Percentiles rank a stretch among this genome's conserved stretches.
These are phyloP conservation scores for Ramazzottius varieornatus DNA, from an alignment of 2,888 invertebrate species.

Conservation along the genomic window DNA sequence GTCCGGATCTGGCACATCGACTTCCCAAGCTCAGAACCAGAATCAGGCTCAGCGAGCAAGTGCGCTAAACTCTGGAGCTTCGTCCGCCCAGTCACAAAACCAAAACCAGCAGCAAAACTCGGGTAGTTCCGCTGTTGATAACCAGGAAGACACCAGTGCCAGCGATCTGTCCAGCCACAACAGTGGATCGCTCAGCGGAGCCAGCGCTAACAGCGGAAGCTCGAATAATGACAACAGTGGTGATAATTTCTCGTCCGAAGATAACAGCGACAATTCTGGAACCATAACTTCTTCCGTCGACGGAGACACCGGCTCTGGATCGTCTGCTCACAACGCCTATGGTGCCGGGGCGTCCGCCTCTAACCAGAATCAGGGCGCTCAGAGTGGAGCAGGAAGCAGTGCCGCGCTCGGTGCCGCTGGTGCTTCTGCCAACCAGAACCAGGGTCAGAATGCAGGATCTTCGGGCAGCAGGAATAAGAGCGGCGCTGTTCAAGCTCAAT, in stretches of 20 bases:
- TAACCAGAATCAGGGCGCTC: not conserved
- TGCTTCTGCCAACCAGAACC: not conserved
- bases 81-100: not conserved
- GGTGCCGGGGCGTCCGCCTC: not conserved
- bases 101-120: not conserved
- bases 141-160: not conserved
- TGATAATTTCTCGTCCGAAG: too few relatives aligned
- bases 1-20: not conserved
- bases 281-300: too few relatives aligned
- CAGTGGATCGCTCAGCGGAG: not conserved
- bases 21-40: not conserved
- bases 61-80: not conserved
- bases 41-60: not conserved
- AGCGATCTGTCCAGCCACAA: not conserved
- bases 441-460: not conserved
- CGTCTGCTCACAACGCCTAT: too few relatives aligned
- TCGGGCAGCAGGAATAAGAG: not conserved
- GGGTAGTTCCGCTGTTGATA: not conserved
- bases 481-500: not conserved
- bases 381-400: not conserved
- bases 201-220: not conserved
- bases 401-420: not conserved
- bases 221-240: too few relatives aligned
- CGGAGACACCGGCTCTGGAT: too few relatives aligned
- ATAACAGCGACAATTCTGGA: too few relatives aligned